Percentiles rank a stretch among this genome's conserved stretches.
phyloP scores from a whole-genome alignment of 2,113 vertebrate genomes.

The Pao palembangensis region DNA sequence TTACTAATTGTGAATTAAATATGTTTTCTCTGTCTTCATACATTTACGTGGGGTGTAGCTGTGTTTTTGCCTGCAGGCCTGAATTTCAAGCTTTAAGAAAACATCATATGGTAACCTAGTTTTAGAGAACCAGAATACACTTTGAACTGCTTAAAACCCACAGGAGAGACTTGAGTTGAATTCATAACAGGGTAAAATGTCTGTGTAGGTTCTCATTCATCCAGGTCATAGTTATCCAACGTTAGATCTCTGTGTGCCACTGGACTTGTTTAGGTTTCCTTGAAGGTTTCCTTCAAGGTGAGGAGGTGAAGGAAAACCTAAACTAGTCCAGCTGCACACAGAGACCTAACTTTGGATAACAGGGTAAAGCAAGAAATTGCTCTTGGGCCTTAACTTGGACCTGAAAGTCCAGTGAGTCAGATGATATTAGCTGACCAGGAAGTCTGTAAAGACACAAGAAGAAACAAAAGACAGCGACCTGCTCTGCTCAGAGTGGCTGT shows the following conservation, averaged over 20 bases:
- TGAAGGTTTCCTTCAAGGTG: too few species aligned
- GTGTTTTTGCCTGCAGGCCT: conserved; percentile 42
- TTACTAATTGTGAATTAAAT: conserved; percentile 40
- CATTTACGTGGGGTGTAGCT: conserved; percentile 7
- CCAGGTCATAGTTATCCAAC: too few species aligned
- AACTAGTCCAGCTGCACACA: too few species aligned
- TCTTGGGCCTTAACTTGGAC: neutral
- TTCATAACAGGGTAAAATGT: neutral
- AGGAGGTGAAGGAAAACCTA: too few species aligned
- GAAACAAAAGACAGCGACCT: conserved; percentile 20
- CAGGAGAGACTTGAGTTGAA: neutral
- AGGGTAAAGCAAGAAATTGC: neutral
- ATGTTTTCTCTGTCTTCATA: conserved; percentile 8
- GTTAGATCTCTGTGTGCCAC: too few species aligned
- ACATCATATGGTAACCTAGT: conserved; percentile 38
- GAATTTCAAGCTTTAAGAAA: conserved; percentile 42
- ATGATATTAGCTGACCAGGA: too few species aligned
- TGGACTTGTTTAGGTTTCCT: too few species aligned
- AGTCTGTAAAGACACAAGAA: neutral
- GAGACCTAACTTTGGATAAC: neutral
- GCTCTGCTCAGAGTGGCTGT: conserved; percentile 25
- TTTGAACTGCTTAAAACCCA: neutral
- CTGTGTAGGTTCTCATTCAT: too few species aligned
- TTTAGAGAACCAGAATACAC: conserved; percentile 16
- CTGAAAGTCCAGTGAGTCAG: neutral